These are phyloP conservation scores for Amblyteles armatorius DNA, from an alignment of 2,888 invertebrate species.

Conservation along the genomic window DNA sequence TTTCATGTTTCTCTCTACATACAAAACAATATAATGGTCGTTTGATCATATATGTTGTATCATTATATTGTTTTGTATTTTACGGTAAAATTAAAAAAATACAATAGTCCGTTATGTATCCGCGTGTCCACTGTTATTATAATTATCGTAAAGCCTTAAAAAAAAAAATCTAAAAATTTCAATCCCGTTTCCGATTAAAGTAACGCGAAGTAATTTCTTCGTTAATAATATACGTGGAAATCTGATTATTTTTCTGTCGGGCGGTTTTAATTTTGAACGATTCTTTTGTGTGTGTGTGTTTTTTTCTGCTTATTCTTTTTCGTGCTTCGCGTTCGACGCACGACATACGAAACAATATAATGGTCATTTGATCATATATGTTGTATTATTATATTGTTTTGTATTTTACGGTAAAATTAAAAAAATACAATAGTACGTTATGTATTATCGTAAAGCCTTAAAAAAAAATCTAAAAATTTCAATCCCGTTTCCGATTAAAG, in stretches of 20 bases:
- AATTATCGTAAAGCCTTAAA: constrained; percentile 19
- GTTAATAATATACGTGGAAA: constrained; percentile 83
- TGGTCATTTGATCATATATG: no score
- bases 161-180: background rate
- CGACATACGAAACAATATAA: no score
- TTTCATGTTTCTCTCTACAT: no score
- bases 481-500: constrained; percentile 33
- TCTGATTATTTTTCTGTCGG: constrained; percentile 83
- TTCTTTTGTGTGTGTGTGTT: constrained; percentile 68
- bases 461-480: background rate
- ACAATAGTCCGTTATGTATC: background rate
- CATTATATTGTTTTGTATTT: no score
- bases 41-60: no score
- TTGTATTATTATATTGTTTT: no score
- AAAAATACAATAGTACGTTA: no score
- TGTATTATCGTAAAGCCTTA: constrained; percentile 15
- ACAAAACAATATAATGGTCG: no score
- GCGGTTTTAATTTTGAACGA: constrained; percentile 82
- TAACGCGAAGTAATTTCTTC: constrained; percentile 72
- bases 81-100: no score
- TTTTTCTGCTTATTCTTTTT: constrained; percentile 43
- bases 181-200: constrained; percentile 33
- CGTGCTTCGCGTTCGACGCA: no score
- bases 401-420: no score
- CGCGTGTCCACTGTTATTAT: constrained; percentile 5